Conservation (phyloP, 2,113 vertebrate genomes). For the Myotis davidii region DNA sequence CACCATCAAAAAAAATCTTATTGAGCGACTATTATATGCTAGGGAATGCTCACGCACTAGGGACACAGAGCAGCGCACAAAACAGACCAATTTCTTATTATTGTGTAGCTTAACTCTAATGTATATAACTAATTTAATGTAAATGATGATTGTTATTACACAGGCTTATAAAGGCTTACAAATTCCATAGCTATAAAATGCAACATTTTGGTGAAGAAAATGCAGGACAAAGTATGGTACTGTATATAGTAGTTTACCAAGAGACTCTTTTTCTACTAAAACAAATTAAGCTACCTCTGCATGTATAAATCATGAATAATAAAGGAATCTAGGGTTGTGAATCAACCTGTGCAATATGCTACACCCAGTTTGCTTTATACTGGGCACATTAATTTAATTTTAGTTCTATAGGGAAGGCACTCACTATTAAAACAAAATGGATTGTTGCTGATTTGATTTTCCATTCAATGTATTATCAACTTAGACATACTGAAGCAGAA, state of each 20-base stretch:
- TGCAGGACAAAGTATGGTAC: background rate
- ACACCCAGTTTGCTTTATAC: conserved; percentile 74
- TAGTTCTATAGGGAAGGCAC: conserved; percentile 64
- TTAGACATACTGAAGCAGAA: conserved; percentile 73
- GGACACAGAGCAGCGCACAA: background rate
- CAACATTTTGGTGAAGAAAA: conserved; percentile 14
- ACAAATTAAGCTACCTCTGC: conserved; percentile 33
- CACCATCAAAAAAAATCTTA: background rate
- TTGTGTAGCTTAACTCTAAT: conserved; percentile 5
- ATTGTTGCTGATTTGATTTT: conserved; percentile 82
- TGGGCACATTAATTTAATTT: conserved; percentile 78
- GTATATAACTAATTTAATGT: background rate
- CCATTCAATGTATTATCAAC: conserved; percentile 79
- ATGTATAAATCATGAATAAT: conserved; percentile 37
- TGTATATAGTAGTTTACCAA: background rate
- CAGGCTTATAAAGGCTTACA: conserved; percentile 31
- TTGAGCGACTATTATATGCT: background rate
- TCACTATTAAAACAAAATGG: conserved; percentile 77
- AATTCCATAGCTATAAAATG: background rate
- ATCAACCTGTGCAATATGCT: conserved; percentile 58
- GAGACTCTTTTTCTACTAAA: conserved; percentile 42
- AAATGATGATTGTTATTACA: conserved; percentile 19
- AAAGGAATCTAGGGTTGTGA: conserved; percentile 49
- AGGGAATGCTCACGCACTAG: background rate
- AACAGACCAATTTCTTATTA: conserved; percentile 2